These are phyloP conservation scores for Trogon melanurus DNA, from an alignment of 2,113 vertebrate genomes.

Conservation along the genomic window DNA sequence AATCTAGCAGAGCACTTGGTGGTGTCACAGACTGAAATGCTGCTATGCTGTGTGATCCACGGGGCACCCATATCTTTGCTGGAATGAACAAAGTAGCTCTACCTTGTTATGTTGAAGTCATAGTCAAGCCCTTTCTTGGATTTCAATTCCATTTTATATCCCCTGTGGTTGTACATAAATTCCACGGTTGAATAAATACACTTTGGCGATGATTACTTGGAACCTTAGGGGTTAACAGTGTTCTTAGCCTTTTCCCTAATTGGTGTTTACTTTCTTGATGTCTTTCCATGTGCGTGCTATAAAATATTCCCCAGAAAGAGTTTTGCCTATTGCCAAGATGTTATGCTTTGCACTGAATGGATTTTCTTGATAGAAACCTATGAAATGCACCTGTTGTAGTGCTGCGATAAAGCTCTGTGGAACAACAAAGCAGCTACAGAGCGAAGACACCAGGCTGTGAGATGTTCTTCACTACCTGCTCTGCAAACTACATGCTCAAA, in stretches of 20 bases:
- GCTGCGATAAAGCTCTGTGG: background rate
- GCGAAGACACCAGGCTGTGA: background rate
- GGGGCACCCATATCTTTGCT: background rate
- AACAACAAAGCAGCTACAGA: background rate
- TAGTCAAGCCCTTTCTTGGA: background rate
- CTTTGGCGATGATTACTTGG: slow-evolving; percentile 28
- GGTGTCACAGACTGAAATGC: fast-evolving
- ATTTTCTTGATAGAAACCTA: background rate
- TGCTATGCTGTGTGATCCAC: background rate
- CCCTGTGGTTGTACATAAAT: slow-evolving; percentile 45
- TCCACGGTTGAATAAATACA: slow-evolving; percentile 24
- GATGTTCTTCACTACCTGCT: background rate
- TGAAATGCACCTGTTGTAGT: background rate
- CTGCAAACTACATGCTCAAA: background rate
- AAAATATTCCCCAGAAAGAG: background rate
- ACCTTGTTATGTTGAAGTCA: background rate
- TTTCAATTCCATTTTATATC: slow-evolving; percentile 48
- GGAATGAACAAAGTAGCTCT: slow-evolving; percentile 25
- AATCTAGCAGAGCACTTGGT: background rate
- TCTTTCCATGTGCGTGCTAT: background rate
- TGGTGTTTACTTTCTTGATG: slow-evolving; percentile 37
- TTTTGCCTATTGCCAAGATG: background rate
- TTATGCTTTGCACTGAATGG: background rate
- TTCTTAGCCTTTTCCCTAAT: slow-evolving; percentile 54
- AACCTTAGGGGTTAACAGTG: slow-evolving; percentile 49